Conservation (phyloP, 2,113 vertebrate genomes). For the Emydocephalus ijimae region DNA sequence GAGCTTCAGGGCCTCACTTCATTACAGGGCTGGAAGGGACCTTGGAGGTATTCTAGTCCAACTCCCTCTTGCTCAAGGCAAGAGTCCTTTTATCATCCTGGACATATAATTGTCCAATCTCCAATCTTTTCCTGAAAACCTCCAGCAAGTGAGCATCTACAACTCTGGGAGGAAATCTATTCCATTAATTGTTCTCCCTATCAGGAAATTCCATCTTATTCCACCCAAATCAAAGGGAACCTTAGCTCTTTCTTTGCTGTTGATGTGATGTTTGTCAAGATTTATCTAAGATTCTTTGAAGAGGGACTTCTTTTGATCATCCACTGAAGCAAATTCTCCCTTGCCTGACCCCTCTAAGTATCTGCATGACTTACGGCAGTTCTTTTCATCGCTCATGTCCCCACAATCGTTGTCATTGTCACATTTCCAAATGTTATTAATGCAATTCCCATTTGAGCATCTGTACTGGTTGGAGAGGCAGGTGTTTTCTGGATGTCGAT, state of each 20-base stretch:
- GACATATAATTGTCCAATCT: too few species aligned
- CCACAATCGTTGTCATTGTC: constrained; percentile 97
- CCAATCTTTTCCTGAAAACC: not conserved
- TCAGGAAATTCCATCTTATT: not conserved
- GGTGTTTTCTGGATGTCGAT: constrained; percentile 68
- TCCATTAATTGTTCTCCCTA: not conserved
- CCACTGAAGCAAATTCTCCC: not conserved
- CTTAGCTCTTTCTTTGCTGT: not conserved
- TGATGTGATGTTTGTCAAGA: not conserved
- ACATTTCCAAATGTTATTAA: constrained; percentile 97
- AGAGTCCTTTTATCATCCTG: not conserved
- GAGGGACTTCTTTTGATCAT: not conserved
- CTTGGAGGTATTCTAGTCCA: not conserved
- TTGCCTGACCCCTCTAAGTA: not conserved
- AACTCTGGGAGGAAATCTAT: not conserved
- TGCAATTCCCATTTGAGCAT: constrained; percentile 93
- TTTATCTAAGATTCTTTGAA: not conserved
- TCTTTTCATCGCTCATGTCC: constrained; percentile 94
- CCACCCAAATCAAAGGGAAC: not conserved
- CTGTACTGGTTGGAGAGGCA: constrained; percentile 92
- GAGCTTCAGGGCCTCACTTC: not conserved
- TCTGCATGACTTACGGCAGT: constrained; percentile 83
- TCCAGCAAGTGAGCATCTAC: not conserved
- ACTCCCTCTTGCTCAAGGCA: not conserved
- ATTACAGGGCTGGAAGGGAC: not conserved